Conservation (phyloP, 2,113 vertebrate genomes). For the Tympanuchus pallidicinctus region DNA sequence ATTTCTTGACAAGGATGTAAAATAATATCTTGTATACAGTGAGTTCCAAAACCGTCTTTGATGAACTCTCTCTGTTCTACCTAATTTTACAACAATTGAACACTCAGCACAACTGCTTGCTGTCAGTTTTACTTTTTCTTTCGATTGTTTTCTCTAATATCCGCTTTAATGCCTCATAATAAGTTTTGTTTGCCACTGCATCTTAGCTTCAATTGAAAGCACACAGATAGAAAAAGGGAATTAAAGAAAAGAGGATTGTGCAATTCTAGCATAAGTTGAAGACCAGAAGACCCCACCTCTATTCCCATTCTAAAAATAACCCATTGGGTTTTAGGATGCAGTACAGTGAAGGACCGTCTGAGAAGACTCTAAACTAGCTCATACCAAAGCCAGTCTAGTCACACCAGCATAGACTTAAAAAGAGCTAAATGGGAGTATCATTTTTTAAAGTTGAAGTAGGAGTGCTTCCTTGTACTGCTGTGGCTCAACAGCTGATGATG, state of each 20-base stretch:
- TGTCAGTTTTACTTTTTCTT: background rate
- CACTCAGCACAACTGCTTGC: background rate
- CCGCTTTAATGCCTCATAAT: background rate
- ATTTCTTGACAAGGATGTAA: background rate
- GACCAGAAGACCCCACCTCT: background rate
- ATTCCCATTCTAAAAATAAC: background rate
- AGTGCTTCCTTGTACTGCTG: fast-evolving
- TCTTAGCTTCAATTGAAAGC: background rate
- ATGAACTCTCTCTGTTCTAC: background rate
- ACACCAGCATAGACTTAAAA: background rate
- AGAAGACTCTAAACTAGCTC: background rate
- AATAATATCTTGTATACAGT: background rate
- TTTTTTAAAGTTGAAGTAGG: background rate
- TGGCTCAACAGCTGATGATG: background rate
- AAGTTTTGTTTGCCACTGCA: background rate
- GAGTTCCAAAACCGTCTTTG: background rate
- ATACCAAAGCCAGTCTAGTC: background rate
- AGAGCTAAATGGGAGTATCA: background rate
- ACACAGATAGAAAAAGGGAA: background rate
- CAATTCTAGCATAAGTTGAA: background rate
- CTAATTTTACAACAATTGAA: background rate
- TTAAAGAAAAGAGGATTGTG: background rate
- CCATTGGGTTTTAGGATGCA: fast-evolving
- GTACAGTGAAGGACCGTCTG: background rate
- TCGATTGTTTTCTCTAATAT: background rate